Evolutionary conservation across 2,888 invertebrate species (phyloP).

Genomic region (Lydus trimaculatus): DNA sequence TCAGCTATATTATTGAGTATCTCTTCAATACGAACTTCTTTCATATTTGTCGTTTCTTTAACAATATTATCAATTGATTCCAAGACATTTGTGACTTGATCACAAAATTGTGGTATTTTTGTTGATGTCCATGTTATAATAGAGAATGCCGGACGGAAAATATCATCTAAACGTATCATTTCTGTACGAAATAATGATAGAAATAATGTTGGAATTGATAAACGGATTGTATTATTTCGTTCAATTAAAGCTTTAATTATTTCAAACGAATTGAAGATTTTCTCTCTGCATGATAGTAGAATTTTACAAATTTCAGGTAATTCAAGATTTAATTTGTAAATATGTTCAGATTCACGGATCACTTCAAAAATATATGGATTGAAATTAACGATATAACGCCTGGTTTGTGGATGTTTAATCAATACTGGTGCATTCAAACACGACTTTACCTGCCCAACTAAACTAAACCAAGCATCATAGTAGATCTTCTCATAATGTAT

Average conservation of each 20-base stretch:
- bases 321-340: conserved; percentile 77
- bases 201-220: conserved; percentile 72
- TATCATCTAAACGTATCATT: conserved; percentile 72
- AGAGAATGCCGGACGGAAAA: conserved; percentile 78
- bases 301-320: conserved; percentile 81
- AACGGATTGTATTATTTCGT: conserved; percentile 68
- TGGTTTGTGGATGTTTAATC: conserved; percentile 70
- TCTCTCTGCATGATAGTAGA: conserved; percentile 75
- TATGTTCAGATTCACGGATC: conserved; percentile 81
- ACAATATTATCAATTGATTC: conserved; percentile 71
- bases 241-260: conserved; percentile 68
- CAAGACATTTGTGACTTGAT: conserved; percentile 65
- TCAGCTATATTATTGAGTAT: conserved; percentile 70
- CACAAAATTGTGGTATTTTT: conserved; percentile 71
- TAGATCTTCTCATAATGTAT: conserved; percentile 85
- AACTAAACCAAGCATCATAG: conserved; percentile 81
- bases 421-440: conserved; percentile 76
- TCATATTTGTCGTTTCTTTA: conserved; percentile 76
- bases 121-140: conserved; percentile 85
- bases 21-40: conserved; percentile 76
- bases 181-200: conserved; percentile 73
- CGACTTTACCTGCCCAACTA: conserved; percentile 72
- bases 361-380: conserved; percentile 75
- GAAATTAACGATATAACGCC: conserved; percentile 74
- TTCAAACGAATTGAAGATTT: conserved; percentile 70